phyloP scores from a whole-genome alignment of 2,113 vertebrate genomes.

The Macrotis lagotis region DNA sequence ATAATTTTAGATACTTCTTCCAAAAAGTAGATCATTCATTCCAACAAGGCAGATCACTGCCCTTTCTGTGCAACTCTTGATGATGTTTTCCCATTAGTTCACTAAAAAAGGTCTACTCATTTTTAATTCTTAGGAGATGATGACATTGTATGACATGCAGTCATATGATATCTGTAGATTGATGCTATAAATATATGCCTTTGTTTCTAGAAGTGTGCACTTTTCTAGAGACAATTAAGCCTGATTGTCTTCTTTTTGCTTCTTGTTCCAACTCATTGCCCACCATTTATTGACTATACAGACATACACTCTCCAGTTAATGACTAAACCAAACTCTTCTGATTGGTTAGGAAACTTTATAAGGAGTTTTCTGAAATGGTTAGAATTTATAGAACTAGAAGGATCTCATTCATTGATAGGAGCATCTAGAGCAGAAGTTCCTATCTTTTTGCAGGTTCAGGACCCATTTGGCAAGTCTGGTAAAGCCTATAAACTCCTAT shows the following conservation, averaged over 20 bases:
- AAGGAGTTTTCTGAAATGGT: neutral
- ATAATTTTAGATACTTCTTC: neutral
- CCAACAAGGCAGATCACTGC: no score
- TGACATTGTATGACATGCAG: neutral
- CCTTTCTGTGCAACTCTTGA: neutral
- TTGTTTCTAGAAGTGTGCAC: neutral
- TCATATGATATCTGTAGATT: neutral
- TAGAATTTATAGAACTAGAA: neutral
- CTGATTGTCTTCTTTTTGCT: no score
- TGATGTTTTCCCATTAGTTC: neutral
- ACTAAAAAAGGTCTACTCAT: neutral
- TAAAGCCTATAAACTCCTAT: neutral
- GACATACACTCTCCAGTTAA: neutral
- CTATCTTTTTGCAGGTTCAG: neutral
- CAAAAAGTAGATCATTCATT: neutral
- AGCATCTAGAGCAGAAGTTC: neutral
- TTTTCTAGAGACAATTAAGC: neutral
- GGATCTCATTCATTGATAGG: neutral
- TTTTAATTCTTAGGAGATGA: neutral
- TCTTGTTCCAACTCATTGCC: neutral
- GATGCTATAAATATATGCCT: neutral
- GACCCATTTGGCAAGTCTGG: neutral
- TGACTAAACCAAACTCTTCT: neutral
- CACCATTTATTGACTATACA: neutral
- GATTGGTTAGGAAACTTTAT: neutral